Base-by-base conservation (phyloP, 1,140 invertebrate species). In the Spodoptera frugiperda region DNA sequence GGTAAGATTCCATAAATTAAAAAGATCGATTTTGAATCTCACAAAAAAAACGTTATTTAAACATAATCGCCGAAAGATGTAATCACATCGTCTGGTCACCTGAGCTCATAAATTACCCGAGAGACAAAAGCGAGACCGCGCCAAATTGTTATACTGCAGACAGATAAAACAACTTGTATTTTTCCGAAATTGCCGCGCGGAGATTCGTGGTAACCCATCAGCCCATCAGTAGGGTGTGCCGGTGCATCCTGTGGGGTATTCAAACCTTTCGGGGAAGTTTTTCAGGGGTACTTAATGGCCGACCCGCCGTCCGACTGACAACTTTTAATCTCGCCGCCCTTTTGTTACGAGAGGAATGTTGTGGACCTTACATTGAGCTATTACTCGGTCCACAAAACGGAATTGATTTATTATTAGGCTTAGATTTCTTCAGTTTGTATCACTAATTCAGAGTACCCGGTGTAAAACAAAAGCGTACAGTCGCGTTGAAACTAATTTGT, bases 231-330 rank as follows among this genome's bases (percentile, higher is more conserved):
- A 6, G 59, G 33, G 33, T 49, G 17, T 12, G 39, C 8, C 17
- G 9, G 61, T 12, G n/a, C 19, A 57, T 11, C 14, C 33, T 49
- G n/a, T 14, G 61, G 15, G 39, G 12, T 63, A 9, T 44, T 10
- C 15, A 30, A 48, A 65, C 39, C 61, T 65, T 61, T 48, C 61
- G 8, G 15, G 63, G 44, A 49, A 67, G 44, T 48, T 65, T 49
- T 65, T 67, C 44, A 49, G 63, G 39, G 33, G 44, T 12, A 46
- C 19, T 67, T 49, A 49, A 67, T 49, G n/a, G 44, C 44, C 19
- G 44, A 49, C 44, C 25, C 3, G 44, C 10, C 63, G 6, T 9
- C 33, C 6, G 33, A 39, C 33, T 3, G 61, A 65, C 44, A 15
- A 25, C 63, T 49, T 67, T 49, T 21, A 15, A 19, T 21, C 17